Evolutionary conservation across 2,113 vertebrate species (phyloP), one percentile per base, ranked within the genome.

Genomic region (Myotis davidii): DNA sequence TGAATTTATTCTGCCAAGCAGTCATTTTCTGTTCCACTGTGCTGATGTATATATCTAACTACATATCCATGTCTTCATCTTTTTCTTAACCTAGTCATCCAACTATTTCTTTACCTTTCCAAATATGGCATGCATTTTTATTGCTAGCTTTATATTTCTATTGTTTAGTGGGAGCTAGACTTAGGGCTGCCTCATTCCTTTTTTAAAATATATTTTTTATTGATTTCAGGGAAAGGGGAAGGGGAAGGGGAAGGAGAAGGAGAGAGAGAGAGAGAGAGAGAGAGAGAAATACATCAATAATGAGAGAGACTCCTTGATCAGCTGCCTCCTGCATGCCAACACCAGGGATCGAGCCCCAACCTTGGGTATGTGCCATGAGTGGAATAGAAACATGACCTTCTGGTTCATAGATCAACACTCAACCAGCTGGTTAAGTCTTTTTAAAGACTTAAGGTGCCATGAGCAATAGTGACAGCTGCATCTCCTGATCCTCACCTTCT

Each of bases 1-100:
- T 86, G 73, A 34, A 96, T 96, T 96, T 95, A 94, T 90, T 91
- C 84, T 83, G 52, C 54, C 50, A 81, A 92, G 11, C 23, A 78
- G 5, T 84, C 42, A 61, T 91, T 89, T 76, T 79, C 73, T 84
- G 50, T 91, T 72, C 17, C 13, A 25, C 34, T 12, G 2, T 64
- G 74, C 10, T 83, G 11, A 82, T 42, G 70, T 59, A 37, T 59
- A 32, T 95, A 76, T 87, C 78, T 82, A 70, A 78, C 70, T 42
- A 29, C 20, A 83, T 73, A 79, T 72, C 70, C 59, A 6, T 84
- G 76, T 77, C 37, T 81, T 74, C 21, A 67, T 83, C n/a, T 59
- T 86, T 89, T 90, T 37, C 10, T 16, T 61, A 61, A n/a, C 73
- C 7, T 76, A 13, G 9, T 76, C 64, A 89, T 79, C 56, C 78